These are phyloP conservation scores for Ladona fulva DNA, from an alignment of 1,140 invertebrate genomes.

Conservation along the genomic window DNA sequence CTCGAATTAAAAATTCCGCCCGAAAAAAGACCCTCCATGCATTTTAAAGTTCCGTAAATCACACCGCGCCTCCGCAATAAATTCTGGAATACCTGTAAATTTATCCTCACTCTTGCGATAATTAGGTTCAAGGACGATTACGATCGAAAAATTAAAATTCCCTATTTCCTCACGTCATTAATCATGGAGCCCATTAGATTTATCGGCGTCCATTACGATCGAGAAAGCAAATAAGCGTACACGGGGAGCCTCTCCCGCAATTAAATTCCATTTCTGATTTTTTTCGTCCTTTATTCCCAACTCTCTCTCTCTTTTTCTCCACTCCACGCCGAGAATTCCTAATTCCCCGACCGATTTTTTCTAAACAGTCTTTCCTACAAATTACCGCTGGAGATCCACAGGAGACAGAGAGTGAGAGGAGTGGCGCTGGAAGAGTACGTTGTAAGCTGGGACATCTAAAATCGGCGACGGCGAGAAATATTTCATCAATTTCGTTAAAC, in stretches of 20 bases:
- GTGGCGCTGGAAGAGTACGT: background rate
- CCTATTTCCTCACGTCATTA: background rate
- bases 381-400: background rate
- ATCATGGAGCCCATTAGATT: background rate
- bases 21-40: no score
- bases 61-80: background rate
- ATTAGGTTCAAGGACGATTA: slow-evolving; percentile 6
- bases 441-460: background rate
- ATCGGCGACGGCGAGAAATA: no score
- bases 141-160: slow-evolving; percentile 8
- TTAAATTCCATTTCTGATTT: background rate
- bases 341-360: background rate
- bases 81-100: background rate
- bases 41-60: background rate
- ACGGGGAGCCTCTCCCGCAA: background rate
- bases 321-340: background rate
- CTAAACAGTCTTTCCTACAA: background rate
- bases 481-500: no score
- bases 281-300: background rate
- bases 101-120: background rate
- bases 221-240: background rate
- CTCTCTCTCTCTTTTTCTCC: background rate
- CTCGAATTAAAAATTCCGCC: no score
- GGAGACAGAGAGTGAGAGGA: background rate
- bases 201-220: background rate